Percentiles rank a stretch among this genome's conserved stretches.
phyloP scores from a whole-genome alignment of 2,113 vertebrate genomes.

The Mugil cephalus region DNA sequence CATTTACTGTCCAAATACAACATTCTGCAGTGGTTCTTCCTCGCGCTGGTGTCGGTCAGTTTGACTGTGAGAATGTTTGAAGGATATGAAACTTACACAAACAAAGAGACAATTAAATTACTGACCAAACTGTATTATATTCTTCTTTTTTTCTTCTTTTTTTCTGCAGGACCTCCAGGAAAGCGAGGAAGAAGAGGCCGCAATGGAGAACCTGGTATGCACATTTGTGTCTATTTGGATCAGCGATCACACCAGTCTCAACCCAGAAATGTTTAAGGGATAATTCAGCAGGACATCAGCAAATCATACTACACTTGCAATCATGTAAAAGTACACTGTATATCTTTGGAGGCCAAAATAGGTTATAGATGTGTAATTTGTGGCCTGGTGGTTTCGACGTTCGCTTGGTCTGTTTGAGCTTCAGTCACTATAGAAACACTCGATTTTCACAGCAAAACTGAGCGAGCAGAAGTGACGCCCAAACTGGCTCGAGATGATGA shows the following conservation, averaged over 20 bases:
- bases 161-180: constrained; percentile 91
- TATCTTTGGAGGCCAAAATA: constrained; percentile 64
- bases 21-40: constrained; percentile 31
- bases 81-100: constrained; percentile 40
- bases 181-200: constrained; percentile 97
- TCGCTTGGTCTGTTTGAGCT: constrained; percentile 47
- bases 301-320: constrained; percentile 51
- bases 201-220: constrained; percentile 96
- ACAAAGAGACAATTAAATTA: constrained; percentile 45
- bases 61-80: constrained; percentile 32
- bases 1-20: constrained; percentile 46
- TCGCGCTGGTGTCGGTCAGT: background rate
- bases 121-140: constrained; percentile 30
- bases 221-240: constrained; percentile 77
- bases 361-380: constrained; percentile 71
- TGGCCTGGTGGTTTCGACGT: constrained; percentile 48
- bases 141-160: constrained; percentile 36
- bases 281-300: constrained; percentile 61
- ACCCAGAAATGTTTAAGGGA: constrained; percentile 50
- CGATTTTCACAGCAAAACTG: constrained; percentile 26
- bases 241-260: constrained; percentile 39
- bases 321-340: constrained; percentile 63
- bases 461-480: constrained; percentile 5
- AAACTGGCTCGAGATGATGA: constrained; percentile 1
- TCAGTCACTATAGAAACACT: constrained; percentile 38